Conservation (phyloP, 2,113 vertebrate species). For the Cephalopterus ornatus region DNA sequence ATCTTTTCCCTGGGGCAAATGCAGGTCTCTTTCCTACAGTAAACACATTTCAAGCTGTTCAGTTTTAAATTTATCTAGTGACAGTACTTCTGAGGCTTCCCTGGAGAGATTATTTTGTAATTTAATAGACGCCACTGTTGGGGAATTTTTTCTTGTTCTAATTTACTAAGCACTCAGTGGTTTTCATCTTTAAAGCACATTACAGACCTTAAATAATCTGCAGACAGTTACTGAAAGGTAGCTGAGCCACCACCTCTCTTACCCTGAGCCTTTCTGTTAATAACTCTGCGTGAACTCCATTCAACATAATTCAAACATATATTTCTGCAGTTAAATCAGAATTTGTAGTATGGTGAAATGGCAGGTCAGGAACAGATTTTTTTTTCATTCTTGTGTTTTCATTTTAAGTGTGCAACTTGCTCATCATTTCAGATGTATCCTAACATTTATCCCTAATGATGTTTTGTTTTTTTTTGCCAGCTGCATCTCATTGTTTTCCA, state of each 20-base stretch:
- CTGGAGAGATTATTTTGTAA: constrained; percentile 38
- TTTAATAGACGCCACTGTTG: constrained; percentile 28
- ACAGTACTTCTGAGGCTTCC: constrained; percentile 36
- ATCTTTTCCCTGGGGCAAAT: constrained; percentile 37
- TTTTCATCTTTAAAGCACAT: constrained; percentile 43
- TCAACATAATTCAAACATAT: not conserved
- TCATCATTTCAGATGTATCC: not conserved
- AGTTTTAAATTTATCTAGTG: constrained; percentile 52
- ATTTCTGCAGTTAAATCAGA: constrained; percentile 11
- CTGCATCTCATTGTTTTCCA: not conserved
- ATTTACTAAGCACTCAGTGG: constrained; percentile 22
- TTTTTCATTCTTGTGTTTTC: not conserved
- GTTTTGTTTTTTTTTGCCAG: not conserved
- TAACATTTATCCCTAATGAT: not conserved
- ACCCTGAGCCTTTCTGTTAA: not conserved
- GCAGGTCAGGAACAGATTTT: not conserved
- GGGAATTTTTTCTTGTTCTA: not conserved
- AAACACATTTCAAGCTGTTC: constrained; percentile 41
- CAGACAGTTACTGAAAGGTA: not conserved
- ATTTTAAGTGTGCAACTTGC: not conserved
- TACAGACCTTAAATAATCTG: constrained; percentile 32
- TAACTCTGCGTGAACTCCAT: not conserved
- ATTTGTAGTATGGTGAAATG: not conserved
- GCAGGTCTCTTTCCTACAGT: constrained; percentile 24
- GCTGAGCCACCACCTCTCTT: constrained; percentile 3